These are phyloP conservation scores for Astyanax mexicanus DNA, from an alignment of 2,797 vertebrate species.

Conservation along the genomic window DNA sequence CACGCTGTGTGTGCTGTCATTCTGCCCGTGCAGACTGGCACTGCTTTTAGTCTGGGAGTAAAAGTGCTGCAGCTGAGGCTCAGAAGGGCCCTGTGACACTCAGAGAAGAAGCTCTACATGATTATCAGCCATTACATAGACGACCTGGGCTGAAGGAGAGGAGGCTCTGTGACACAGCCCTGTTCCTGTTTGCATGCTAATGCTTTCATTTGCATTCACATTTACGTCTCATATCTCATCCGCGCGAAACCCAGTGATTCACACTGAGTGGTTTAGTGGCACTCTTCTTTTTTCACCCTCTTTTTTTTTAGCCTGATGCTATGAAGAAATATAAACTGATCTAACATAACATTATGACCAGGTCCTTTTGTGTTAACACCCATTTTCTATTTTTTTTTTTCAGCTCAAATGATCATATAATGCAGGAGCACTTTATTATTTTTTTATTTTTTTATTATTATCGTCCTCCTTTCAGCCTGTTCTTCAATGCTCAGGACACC, in stretches of 20 bases:
- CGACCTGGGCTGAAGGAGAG: conserved; percentile 43
- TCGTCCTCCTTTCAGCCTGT: no score
- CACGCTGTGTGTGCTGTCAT: conserved; percentile 33
- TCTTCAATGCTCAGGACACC: no score
- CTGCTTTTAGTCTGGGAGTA: conserved; percentile 47
- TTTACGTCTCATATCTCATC: conserved; percentile 37
- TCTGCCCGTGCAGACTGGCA: conserved; percentile 27
- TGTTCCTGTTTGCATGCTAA: conserved; percentile 41
- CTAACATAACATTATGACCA: no score
- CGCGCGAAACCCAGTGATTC: conserved; percentile 33
- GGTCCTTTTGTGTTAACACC: no score
- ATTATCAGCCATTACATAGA: conserved; percentile 54
- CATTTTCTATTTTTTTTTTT: no score
- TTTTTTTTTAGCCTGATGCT: no score
- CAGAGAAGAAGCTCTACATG: conserved; percentile 50
- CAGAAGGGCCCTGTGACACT: conserved; percentile 38
- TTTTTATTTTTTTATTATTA: no score
- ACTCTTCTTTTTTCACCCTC: not conserved
- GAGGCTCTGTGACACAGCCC: conserved; percentile 33
- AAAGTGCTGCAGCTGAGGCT: conserved; percentile 25
- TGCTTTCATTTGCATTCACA: conserved; percentile 40
- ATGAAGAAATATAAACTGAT: no score
- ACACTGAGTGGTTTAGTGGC: conserved; percentile 21
- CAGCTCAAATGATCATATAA: no score
- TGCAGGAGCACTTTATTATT: no score